Evolutionary conservation across 2,888 invertebrate species (phyloP).

Genomic region (Melanchra persicariae): DNA sequence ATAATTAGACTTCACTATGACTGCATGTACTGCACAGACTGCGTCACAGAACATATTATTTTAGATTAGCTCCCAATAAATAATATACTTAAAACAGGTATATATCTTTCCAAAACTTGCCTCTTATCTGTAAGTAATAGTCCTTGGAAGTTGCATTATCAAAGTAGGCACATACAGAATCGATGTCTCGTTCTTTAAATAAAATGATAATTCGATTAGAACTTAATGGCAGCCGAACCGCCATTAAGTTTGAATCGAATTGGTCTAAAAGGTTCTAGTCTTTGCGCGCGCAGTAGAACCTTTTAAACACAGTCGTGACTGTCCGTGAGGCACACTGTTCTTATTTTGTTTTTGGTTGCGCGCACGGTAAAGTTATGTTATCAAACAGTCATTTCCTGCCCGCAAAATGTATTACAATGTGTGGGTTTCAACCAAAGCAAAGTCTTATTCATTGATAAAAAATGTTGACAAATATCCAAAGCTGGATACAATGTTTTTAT

Average conservation of each 20-base stretch:
- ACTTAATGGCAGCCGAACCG: neutral
- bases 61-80: too few relatives aligned
- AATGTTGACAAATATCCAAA: neutral
- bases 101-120: conserved; percentile 1
- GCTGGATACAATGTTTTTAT: neutral
- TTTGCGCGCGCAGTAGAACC: too few relatives aligned
- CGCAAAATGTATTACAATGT: neutral
- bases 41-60: too few relatives aligned
- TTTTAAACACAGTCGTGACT: too few relatives aligned
- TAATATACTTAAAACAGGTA: neutral
- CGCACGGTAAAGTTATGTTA: neutral
- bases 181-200: neutral
- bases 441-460: neutral
- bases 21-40: neutral
- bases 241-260: too few relatives aligned
- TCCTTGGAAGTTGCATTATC: neutral
- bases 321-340: too few relatives aligned
- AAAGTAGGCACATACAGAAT: neutral
- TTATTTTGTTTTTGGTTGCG: too few relatives aligned
- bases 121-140: neutral
- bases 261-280: too few relatives aligned
- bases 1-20: neutral
- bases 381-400: neutral
- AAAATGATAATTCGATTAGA: neutral
- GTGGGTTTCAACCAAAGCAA: neutral